A percentile compares a stretch with the other conserved stretches of the same genome.
Conservation (phyloP, 2,888 invertebrate genomes). For the Notodonta ziczac region DNA sequence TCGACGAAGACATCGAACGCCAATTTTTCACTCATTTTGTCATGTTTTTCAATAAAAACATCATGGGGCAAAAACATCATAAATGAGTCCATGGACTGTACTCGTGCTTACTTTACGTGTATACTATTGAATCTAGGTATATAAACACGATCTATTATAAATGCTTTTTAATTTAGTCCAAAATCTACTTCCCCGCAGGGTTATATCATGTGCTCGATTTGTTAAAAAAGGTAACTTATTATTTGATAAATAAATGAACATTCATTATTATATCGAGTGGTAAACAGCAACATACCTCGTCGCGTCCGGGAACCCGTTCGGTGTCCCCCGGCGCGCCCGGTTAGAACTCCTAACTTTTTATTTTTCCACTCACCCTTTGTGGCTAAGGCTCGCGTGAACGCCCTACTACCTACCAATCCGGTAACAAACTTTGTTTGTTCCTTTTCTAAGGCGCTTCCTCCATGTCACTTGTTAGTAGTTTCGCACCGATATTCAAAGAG, state of each 20-base stretch:
- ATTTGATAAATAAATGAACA: not conserved
- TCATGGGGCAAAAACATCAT: not conserved
- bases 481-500: slow-evolving; percentile 46
- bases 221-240: too few species aligned
- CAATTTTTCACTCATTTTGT: slow-evolving; percentile 1
- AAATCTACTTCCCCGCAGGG: not conserved
- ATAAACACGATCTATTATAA: not conserved
- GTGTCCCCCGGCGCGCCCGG: slow-evolving; percentile 76
- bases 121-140: too few species aligned
- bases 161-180: not conserved
- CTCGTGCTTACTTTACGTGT: not conserved
- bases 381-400: slow-evolving; percentile 77
- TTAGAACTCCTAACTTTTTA: slow-evolving; percentile 82
- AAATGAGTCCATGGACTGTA: not conserved
- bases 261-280: not conserved
- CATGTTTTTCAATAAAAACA: not conserved
- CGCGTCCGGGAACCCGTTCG: slow-evolving; percentile 75
- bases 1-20: not conserved
- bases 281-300: slow-evolving; percentile 59
- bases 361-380: slow-evolving; percentile 79
- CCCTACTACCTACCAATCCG: slow-evolving; percentile 66
- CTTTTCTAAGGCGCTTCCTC: slow-evolving; percentile 43
- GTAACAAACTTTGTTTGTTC: slow-evolving; percentile 39
- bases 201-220: not conserved
- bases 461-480: slow-evolving; percentile 59